phyloP scores from a whole-genome alignment of 1,140 invertebrate species.

The Dendrolimus kikuchii region DNA sequence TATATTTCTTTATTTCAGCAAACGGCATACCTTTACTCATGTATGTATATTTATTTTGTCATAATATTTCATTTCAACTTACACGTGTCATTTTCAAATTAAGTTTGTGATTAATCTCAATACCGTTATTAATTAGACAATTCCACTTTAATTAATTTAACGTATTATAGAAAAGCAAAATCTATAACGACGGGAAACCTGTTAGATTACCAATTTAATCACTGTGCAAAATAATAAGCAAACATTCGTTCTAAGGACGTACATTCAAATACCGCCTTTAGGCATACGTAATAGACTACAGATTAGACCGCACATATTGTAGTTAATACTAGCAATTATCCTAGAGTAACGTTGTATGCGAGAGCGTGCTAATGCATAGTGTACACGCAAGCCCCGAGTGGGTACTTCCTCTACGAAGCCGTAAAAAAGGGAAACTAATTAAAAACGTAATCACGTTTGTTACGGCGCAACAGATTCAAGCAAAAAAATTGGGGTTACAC shows the following conservation, averaged over 20 bases:
- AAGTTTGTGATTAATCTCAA: background rate
- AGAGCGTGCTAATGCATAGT: constrained; percentile 29
- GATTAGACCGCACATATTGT: constrained; percentile 7
- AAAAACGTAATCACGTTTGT: constrained; percentile 23
- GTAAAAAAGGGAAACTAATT: constrained; percentile 22
- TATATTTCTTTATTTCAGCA: no score
- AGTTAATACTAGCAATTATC: constrained; percentile 35
- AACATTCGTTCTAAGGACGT: background rate
- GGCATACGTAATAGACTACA: constrained; percentile 7
- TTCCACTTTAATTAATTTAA: constrained; percentile 5
- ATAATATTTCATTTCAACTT: no score
- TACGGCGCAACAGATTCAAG: constrained; percentile 10
- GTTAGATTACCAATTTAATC: constrained; percentile 9
- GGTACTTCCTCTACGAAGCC: constrained; percentile 9
- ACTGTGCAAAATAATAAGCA: constrained; percentile 10
- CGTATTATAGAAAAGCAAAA: constrained; percentile 8
- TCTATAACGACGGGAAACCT: constrained; percentile 8
- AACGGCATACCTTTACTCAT: no score
- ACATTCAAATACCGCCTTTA: constrained; percentile 4
- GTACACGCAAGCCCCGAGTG: constrained; percentile 21
- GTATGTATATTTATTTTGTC: no score
- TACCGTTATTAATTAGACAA: background rate
- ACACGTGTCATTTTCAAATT: no score
- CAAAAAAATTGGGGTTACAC: constrained; percentile 9
- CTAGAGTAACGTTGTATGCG: constrained; percentile 23